Conservation (phyloP, 2,113 vertebrate genomes). For the Brienomyrus brachyistius region DNA sequence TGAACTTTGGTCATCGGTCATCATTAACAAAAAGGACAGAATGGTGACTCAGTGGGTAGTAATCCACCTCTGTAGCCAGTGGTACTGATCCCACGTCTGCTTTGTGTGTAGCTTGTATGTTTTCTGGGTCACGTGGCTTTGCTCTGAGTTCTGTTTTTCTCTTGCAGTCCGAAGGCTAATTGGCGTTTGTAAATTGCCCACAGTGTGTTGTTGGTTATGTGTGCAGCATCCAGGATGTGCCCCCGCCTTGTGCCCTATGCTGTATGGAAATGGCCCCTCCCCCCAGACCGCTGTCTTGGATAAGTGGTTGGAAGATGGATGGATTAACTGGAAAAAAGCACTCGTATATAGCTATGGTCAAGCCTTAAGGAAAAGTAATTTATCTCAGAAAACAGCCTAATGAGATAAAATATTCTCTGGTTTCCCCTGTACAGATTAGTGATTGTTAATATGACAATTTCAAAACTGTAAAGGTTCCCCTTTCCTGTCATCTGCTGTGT, state of each 20-base stretch:
- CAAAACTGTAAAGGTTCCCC: background rate
- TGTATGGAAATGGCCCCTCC: background rate
- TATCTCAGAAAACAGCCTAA: background rate
- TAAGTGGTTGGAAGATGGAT: background rate
- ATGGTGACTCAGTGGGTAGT: background rate
- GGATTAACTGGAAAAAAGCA: background rate
- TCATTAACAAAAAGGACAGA: background rate
- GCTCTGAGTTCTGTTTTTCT: background rate
- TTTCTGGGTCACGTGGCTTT: background rate
- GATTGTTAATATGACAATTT: background rate
- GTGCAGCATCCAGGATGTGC: background rate
- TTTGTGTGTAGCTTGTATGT: background rate
- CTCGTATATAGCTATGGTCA: background rate
- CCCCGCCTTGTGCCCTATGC: background rate
- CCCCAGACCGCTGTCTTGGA: background rate
- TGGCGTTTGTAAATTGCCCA: background rate
- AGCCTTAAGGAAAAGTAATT: background rate
- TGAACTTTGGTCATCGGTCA: background rate
- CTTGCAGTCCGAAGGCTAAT: background rate
- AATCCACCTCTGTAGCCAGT: background rate
- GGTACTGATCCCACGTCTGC: background rate
- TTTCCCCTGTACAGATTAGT: background rate
- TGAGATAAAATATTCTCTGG: background rate
- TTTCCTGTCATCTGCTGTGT: background rate
- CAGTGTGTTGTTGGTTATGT: background rate